A percentile compares a stretch with the other conserved stretches of the same genome.
These are phyloP conservation scores for Hofmannophila pseudospretella DNA, from an alignment of 2,888 invertebrate genomes.

Conservation along the genomic window DNA sequence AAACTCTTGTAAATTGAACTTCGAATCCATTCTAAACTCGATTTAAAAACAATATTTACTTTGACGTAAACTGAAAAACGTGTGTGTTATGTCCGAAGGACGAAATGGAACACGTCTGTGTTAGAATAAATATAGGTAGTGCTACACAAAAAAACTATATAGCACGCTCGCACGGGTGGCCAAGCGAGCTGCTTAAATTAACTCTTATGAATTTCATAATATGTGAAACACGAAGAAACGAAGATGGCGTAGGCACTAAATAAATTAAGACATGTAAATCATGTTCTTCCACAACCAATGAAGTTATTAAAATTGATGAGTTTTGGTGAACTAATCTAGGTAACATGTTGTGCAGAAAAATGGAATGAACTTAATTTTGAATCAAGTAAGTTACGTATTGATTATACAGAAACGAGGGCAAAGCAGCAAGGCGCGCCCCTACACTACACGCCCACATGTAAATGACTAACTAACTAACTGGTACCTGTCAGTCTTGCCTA, in stretches of 20 bases:
- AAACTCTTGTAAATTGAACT: conserved; percentile 32
- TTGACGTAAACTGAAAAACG: conserved; percentile 42
- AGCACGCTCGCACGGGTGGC: conserved; percentile 48
- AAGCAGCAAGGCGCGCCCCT: conserved; percentile 26
- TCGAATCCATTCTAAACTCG: conserved; percentile 47
- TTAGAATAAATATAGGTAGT: too few relatives aligned
- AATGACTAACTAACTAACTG: neutral
- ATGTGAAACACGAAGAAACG: conserved; percentile 34
- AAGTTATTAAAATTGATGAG: conserved; percentile 14
- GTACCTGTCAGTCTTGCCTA: neutral
- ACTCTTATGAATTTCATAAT: conserved; percentile 45
- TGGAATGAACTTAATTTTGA: neutral
- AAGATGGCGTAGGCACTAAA: neutral
- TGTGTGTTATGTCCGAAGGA: conserved; percentile 27
- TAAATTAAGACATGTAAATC: conserved; percentile 1
- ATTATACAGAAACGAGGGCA: conserved; percentile 28
- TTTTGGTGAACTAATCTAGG: conserved; percentile 4
- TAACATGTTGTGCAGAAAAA: too few relatives aligned
- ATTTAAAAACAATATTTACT: conserved; percentile 39
- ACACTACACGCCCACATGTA: conserved; percentile 16
- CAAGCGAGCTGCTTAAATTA: conserved; percentile 48
- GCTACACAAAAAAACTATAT: conserved; percentile 27
- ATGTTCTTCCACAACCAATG: conserved; percentile 4
- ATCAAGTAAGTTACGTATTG: conserved; percentile 20
- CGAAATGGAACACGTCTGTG: conserved; percentile 34